Conservation (phyloP, 2,113 vertebrate genomes). For the Pithys albifrons region DNA sequence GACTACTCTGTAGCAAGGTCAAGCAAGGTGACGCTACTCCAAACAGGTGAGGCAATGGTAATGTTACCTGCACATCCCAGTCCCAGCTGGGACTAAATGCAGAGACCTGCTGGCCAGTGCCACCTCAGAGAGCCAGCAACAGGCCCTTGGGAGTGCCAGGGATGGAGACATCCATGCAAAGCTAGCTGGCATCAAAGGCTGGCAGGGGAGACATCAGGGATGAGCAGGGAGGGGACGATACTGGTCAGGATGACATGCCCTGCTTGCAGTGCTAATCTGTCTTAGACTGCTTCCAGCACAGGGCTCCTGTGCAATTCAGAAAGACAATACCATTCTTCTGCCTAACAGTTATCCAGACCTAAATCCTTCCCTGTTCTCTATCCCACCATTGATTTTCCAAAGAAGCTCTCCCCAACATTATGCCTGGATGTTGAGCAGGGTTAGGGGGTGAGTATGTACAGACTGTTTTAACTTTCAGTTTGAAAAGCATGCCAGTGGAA, state of each 20-base stretch:
- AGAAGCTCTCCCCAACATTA: background rate
- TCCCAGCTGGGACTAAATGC: background rate
- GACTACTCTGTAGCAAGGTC: background rate
- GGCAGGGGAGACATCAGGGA: background rate
- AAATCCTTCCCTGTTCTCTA: background rate
- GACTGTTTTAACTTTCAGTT: background rate
- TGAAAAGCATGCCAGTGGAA: background rate
- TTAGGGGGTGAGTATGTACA: background rate
- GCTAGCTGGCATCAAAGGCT: background rate
- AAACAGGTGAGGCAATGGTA: background rate
- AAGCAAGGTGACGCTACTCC: too few species aligned
- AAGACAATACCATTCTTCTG: background rate
- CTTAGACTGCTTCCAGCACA: background rate
- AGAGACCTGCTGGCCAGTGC: background rate
- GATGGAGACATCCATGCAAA: background rate
- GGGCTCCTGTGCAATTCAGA: background rate
- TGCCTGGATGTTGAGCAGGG: background rate
- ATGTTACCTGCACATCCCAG: background rate
- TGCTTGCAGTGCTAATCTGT: background rate
- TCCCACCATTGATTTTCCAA: background rate
- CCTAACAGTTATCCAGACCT: background rate
- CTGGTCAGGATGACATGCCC: background rate
- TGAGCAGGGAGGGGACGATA: accelerated
- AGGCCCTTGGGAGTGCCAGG: background rate
- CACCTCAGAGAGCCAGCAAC: background rate